Base-by-base conservation (phyloP, 1,140 invertebrate species). In the Chrysopa pallens region DNA sequence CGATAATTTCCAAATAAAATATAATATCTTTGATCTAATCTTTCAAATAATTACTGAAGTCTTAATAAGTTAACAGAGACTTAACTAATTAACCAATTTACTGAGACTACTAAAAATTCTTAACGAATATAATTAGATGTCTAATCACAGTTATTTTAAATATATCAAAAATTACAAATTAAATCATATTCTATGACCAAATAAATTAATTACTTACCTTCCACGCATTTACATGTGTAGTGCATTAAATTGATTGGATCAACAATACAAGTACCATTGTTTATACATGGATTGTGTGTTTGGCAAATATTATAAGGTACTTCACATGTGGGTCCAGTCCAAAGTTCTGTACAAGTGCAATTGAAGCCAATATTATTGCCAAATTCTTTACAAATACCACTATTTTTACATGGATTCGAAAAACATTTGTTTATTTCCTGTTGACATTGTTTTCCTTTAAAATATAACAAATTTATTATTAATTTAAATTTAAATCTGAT, bases 261-360 rank as follows among this genome's bases (percentile, higher is more conserved):
- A 49, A 64, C 46, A 5, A 64, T 53, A 54, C 84, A 88, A 1
- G 67, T 74, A 6, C 69, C 84, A 41, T 76, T 76, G 54, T 88
- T 83, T 38, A 67, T 53, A 51, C 84, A 88, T 1, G 80, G 73
- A 43, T 70, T 63, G 15, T 52, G 45, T 11, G 55, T 52, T 14
- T 66, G 58, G 53, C 81, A 85, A 5, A 73, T 71, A 51, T 83
- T 70, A 43, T 72, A 74, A 38, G 78, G 72, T 40, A 69, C 70
- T 50, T 86, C 78, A 60, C 89, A 92, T 47, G 65, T 68, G 2
- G 59, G 53, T 1, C 78, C 81, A 59, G 72, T 74, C 53, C 65
- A 84, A 31, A 75, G 67, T 6, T 65, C 62, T 0, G 73, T 72
- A 50, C 82, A 86, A 50, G 79, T 74, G 46, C 76, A 80, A 4